phyloP scores from a whole-genome alignment of 2,888 invertebrate genomes.

The Ormyrus rosae region DNA sequence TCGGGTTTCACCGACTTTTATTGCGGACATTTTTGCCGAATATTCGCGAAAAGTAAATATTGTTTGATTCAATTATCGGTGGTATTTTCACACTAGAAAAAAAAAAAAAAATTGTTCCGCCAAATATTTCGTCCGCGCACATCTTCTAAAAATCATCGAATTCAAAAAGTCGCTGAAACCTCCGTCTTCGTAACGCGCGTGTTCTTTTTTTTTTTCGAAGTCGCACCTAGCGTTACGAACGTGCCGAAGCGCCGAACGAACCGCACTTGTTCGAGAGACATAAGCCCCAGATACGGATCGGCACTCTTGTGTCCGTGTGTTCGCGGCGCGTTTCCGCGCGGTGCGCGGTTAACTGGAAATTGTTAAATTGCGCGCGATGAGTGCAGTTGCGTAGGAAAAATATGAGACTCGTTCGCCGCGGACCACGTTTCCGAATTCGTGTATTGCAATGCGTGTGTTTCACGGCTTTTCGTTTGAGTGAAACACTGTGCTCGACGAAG shows the following conservation, averaged over 20 bases:
- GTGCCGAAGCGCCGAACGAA: slow-evolving; percentile 1
- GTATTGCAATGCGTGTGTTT: no score
- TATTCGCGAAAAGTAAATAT: no score
- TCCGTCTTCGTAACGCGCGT: no score
- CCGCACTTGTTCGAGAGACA: not conserved
- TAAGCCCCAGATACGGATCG: not conserved
- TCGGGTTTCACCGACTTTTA: no score
- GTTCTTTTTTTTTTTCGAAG: not conserved
- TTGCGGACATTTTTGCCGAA: no score
- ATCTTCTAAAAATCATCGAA: not conserved
- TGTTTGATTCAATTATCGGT: no score
- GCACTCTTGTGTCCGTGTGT: not conserved
- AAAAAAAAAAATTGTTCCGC: no score
- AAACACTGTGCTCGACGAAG: no score
- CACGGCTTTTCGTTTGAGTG: no score
- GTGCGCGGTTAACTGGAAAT: slow-evolving; percentile 15
- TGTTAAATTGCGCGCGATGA: slow-evolving; percentile 17
- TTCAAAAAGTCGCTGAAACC: not conserved
- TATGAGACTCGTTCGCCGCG: not conserved
- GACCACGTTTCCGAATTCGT: no score
- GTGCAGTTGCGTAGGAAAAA: not conserved
- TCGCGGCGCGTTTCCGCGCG: not conserved
- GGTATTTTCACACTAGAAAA: no score
- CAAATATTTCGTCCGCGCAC: no score
- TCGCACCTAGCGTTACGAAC: not conserved